These are phyloP conservation scores for Catagonus wagneri DNA, from an alignment of 2,113 vertebrate genomes.

Conservation along the genomic window DNA sequence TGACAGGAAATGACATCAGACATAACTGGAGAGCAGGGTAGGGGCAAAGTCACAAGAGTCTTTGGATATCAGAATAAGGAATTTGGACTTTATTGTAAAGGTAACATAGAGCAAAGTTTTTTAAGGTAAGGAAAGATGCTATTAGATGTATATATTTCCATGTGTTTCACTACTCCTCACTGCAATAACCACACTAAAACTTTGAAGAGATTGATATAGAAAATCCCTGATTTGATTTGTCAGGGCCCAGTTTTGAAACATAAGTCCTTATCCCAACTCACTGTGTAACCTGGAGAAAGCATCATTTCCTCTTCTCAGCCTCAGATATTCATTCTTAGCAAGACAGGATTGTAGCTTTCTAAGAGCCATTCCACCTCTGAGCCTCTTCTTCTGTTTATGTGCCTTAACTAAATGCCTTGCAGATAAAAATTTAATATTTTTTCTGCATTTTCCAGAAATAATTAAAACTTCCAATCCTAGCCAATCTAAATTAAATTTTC, in stretches of 20 bases:
- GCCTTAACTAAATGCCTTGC: slow-evolving; percentile 11
- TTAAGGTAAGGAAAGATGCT: slow-evolving; percentile 48
- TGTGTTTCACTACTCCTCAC: background rate
- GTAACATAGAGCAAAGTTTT: slow-evolving; percentile 20
- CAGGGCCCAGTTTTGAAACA: slow-evolving; percentile 15
- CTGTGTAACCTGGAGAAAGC: background rate
- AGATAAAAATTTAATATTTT: slow-evolving; percentile 23
- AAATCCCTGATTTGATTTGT: slow-evolving; percentile 43
- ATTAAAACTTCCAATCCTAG: slow-evolving; percentile 62
- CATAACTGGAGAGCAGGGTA: background rate
- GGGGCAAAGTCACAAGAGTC: background rate
- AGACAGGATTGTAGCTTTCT: background rate
- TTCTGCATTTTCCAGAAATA: slow-evolving; percentile 57
- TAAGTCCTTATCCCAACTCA: slow-evolving; percentile 1
- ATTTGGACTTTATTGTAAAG: slow-evolving; percentile 51
- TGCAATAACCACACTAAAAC: slow-evolving; percentile 38
- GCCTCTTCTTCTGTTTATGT: slow-evolving; percentile 9
- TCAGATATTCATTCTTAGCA: slow-evolving; percentile 61
- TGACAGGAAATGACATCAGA: slow-evolving; percentile 3
- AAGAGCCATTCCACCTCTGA: slow-evolving; percentile 9
- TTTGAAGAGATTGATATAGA: background rate
- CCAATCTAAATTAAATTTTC: slow-evolving; percentile 44
- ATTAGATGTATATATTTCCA: background rate
- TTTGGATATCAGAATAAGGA: slow-evolving; percentile 14
- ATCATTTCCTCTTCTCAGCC: slow-evolving; percentile 40